Evolutionary conservation across 1,140 invertebrate genomes (phyloP).

Genomic region (Lasaia peninsularis): DNA sequence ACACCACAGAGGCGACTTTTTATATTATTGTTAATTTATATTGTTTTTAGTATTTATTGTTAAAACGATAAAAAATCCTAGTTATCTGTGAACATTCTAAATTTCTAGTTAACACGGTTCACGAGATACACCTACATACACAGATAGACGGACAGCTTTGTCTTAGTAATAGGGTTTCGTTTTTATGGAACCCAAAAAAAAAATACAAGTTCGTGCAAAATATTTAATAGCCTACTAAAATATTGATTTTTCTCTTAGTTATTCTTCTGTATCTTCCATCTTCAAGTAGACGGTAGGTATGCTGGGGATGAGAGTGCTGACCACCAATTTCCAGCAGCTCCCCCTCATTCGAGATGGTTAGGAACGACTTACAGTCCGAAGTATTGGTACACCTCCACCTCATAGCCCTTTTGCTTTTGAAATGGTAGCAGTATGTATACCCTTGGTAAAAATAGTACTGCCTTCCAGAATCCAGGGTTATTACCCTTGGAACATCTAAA

Average conservation of each 20-base stretch:
- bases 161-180: too few relatives aligned
- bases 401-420: slow-evolving; percentile 10
- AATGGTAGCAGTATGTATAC: slow-evolving; percentile 36
- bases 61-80: too few relatives aligned
- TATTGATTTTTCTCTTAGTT: not conserved
- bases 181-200: too few relatives aligned
- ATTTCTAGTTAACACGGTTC: too few relatives aligned
- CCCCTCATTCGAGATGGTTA: slow-evolving; percentile 14
- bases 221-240: too few relatives aligned
- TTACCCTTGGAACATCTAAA: slow-evolving; percentile 16
- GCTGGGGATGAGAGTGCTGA: slow-evolving; percentile 13
- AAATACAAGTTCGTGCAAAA: too few relatives aligned
- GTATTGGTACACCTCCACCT: slow-evolving; percentile 44
- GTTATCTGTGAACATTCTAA: too few relatives aligned
- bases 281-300: slow-evolving; percentile 1
- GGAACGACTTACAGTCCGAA: slow-evolving; percentile 21
- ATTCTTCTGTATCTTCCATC: slow-evolving; percentile 10
- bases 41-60: too few relatives aligned
- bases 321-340: slow-evolving; percentile 4
- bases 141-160: too few relatives aligned
- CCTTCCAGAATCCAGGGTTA: slow-evolving; percentile 33
- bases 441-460: slow-evolving; percentile 33
- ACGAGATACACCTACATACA: too few relatives aligned
- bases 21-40: too few relatives aligned
- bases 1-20: too few relatives aligned